A percentile compares a stretch with the other conserved stretches of the same genome.
Evolutionary conservation across 2,113 vertebrate species (phyloP).

Genomic region (Chiloscyllium plagiosum): DNA sequence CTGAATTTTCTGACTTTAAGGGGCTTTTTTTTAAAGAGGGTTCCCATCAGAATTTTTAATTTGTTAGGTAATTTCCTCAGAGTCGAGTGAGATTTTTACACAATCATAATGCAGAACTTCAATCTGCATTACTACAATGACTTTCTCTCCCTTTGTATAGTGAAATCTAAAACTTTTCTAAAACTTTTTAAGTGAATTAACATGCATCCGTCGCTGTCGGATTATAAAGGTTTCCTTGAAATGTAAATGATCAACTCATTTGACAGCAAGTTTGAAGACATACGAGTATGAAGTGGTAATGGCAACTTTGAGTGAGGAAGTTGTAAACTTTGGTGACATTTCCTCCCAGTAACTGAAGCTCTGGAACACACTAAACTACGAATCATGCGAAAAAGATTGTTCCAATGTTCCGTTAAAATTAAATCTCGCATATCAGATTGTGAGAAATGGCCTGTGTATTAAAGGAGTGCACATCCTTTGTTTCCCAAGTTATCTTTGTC

Average conservation of each 20-base stretch:
- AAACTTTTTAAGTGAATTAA: not conserved
- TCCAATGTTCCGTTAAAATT: not conserved
- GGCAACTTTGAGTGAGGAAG: not conserved
- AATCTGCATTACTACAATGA: no score
- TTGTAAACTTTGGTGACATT: not conserved
- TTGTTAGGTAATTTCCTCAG: no score
- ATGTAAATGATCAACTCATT: not conserved
- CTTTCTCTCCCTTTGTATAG: not conserved
- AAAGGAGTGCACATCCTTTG: not conserved
- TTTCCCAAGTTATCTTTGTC: not conserved
- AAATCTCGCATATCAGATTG: not conserved
- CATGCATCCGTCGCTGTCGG: not conserved
- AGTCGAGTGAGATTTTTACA: no score
- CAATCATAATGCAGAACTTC: no score
- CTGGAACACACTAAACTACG: not conserved
- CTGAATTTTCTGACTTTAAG: no score
- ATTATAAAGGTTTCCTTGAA: not conserved
- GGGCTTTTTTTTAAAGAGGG: no score
- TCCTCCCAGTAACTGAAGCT: not conserved
- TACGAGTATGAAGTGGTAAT: not conserved
- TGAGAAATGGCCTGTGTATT: not conserved
- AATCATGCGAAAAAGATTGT: no score
- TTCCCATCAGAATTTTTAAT: no score
- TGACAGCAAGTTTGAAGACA: not conserved
- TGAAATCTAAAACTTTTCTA: not conserved